Base-by-base conservation (phyloP, 2,113 vertebrate genomes). In the Notothenia rossii region DNA sequence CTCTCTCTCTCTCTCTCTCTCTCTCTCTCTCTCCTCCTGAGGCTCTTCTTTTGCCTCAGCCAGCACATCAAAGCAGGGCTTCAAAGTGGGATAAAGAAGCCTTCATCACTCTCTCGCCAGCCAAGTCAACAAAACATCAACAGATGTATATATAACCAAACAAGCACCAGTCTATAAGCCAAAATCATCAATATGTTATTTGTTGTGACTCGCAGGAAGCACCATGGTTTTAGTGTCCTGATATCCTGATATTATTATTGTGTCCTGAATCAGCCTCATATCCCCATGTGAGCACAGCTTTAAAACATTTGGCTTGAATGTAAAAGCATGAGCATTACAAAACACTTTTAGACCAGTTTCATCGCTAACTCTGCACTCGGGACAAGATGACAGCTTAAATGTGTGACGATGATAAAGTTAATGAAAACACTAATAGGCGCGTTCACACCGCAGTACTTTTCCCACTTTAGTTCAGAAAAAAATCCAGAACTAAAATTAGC, bases 61-160 rank as follows among this genome's bases (percentile, higher is more conserved):
- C 25, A 62, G 67, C 70, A 82, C 85, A 83, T 90, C 86, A 88
- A 88, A 89, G 81, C 29, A 10, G 36, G 29, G 54, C 80, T 88
- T 89, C 81, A 91, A 86, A 89, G 82, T 75, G 74, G 40, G 56
- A 18, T 59, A 58, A 84, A 84, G 65, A 46, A 70, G 68, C 80
- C 74, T 87, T 88, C 75, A 85, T 81, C 75, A 61, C 43, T 69
- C 59, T 36, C 50, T 58, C 50, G 40, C 68, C 40, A 40, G 15
- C 7, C 12, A 46, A 77, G 50, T 83, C 63, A 83, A 64, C 36
- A 66, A 77, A 63, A 29, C 50, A 83, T 53, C 20, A 50, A n/a
- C 20, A 18, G 0, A 69, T 11, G 36, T 40, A 62, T 33, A 77
- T 15, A 51, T 17, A 25, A 40, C 36, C 69, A 64, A 12, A 43